A percentile compares a stretch with the other conserved stretches of the same genome.
These are phyloP conservation scores for Holcopasites calliopsidis DNA, from an alignment of 1,140 invertebrate genomes.

Conservation along the genomic window DNA sequence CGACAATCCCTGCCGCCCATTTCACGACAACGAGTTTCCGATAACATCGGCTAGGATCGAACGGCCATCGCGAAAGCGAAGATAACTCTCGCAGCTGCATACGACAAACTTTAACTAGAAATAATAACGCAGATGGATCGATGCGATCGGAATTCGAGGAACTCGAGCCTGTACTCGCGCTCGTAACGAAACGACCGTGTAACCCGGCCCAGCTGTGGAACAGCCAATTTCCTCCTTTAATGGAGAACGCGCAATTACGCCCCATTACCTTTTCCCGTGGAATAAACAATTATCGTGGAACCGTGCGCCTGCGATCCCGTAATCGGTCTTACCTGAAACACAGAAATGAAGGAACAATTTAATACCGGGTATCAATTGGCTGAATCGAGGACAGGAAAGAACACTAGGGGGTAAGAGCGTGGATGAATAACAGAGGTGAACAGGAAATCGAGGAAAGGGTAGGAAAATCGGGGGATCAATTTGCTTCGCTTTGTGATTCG, in stretches of 20 bases:
- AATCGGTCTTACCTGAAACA: slow-evolving; percentile 58
- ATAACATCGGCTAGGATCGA: slow-evolving; percentile 31
- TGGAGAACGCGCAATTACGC: slow-evolving; percentile 48
- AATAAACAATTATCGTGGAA: slow-evolving; percentile 50
- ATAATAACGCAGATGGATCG: slow-evolving; percentile 25
- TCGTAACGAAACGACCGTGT: slow-evolving; percentile 8
- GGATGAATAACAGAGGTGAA: neutral
- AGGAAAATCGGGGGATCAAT: neutral
- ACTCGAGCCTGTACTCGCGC: slow-evolving; percentile 11
- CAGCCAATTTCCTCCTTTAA: slow-evolving; percentile 48
- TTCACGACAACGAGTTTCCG: slow-evolving; percentile 10
- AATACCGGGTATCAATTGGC: slow-evolving; percentile 49
- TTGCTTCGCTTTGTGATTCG: neutral
- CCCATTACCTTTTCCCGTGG: slow-evolving; percentile 56
- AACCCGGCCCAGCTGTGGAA: slow-evolving; percentile 44
- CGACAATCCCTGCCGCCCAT: neutral
- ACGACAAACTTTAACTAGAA: too few relatives aligned
- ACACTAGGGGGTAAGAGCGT: neutral
- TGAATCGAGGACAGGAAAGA: slow-evolving; percentile 25
- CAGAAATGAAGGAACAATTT: slow-evolving; percentile 51
- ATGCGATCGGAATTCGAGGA: slow-evolving; percentile 29
- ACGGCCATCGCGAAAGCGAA: slow-evolving; percentile 25
- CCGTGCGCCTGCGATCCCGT: neutral
- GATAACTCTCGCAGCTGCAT: slow-evolving; percentile 13
- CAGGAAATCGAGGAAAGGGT: neutral